These are phyloP conservation scores for Danaus chrysippus DNA, from an alignment of 2,888 invertebrate species.

Conservation along the genomic window DNA sequence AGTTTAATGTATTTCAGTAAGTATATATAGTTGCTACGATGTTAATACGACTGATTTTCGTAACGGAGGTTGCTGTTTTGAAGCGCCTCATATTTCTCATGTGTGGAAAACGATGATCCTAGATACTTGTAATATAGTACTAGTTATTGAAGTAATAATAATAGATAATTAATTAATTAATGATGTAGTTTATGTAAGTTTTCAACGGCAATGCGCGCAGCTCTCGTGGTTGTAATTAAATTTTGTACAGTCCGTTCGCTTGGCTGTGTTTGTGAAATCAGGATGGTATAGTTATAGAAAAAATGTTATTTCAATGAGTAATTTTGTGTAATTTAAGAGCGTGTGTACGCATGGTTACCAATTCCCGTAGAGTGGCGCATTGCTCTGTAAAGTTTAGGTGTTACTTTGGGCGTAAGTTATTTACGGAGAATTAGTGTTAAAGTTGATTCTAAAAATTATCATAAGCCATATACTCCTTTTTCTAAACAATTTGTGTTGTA, in stretches of 20 bases:
- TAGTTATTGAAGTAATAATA: not conserved
- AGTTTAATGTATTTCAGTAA: constrained; percentile 7
- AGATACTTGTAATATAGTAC: constrained; percentile 9
- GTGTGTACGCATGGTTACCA: constrained; percentile 17
- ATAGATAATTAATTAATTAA: constrained; percentile 2
- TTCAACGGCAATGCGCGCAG: constrained; percentile 20
- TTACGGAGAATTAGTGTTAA: constrained; percentile 42
- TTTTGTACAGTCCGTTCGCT: constrained; percentile 5
- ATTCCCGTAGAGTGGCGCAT: constrained; percentile 23
- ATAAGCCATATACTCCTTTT: constrained; percentile 55
- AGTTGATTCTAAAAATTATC: constrained; percentile 15
- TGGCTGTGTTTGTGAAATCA: constrained; percentile 1
- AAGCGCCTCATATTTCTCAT: not conserved
- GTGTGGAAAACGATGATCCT: constrained; percentile 4
- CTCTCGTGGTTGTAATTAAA: constrained; percentile 17
- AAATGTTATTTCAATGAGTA: constrained; percentile 7
- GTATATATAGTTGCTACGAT: constrained; percentile 2
- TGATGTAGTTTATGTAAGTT: constrained; percentile 20
- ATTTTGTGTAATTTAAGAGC: constrained; percentile 10
- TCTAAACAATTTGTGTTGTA: constrained; percentile 51
- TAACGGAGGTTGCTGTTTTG: constrained; percentile 5
- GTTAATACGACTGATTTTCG: constrained; percentile 21
- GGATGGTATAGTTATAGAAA: not conserved
- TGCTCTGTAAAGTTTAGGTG: constrained; percentile 47
- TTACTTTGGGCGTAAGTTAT: constrained; percentile 45